Evolutionary conservation across 2,797 vertebrate species (phyloP).

Genomic region (Cossypha polioptera): DNA sequence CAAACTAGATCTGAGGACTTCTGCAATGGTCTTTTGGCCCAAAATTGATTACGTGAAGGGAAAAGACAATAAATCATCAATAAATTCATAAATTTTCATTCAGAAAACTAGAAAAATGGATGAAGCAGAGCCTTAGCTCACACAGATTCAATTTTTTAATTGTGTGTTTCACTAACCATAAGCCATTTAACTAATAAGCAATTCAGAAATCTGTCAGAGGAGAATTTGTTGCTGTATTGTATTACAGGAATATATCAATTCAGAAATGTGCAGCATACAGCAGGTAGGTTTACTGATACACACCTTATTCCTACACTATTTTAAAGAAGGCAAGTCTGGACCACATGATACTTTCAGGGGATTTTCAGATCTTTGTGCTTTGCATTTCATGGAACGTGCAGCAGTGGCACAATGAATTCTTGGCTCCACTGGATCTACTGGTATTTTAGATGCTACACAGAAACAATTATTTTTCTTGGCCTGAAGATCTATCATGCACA

Average conservation of each 20-base stretch:
- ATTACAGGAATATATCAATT: background rate
- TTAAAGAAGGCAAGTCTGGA: background rate
- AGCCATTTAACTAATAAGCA: slow-evolving; percentile 40
- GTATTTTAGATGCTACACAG: background rate
- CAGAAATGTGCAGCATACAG: background rate
- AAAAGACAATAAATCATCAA: slow-evolving; percentile 36
- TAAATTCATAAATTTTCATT: slow-evolving; percentile 42
- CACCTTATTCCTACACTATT: background rate
- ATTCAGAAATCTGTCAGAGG: slow-evolving; percentile 14
- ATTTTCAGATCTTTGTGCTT: background rate
- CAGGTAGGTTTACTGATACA: background rate
- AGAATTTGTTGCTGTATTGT: background rate
- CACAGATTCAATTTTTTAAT: slow-evolving; percentile 29
- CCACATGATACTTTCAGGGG: background rate
- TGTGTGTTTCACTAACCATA: slow-evolving; percentile 35
- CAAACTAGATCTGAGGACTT: background rate
- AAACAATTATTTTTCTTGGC: background rate
- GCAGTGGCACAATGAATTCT: accelerated
- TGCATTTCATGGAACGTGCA: accelerated
- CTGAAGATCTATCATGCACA: background rate
- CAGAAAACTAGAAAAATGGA: slow-evolving; percentile 29
- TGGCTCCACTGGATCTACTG: background rate
- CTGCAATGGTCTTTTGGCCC: background rate
- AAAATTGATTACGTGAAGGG: background rate
- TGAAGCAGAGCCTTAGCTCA: slow-evolving; percentile 35